These are phyloP conservation scores for Xestoiulus laeticollis DNA, from an alignment of 2,888 invertebrate genomes.

Conservation along the genomic window DNA sequence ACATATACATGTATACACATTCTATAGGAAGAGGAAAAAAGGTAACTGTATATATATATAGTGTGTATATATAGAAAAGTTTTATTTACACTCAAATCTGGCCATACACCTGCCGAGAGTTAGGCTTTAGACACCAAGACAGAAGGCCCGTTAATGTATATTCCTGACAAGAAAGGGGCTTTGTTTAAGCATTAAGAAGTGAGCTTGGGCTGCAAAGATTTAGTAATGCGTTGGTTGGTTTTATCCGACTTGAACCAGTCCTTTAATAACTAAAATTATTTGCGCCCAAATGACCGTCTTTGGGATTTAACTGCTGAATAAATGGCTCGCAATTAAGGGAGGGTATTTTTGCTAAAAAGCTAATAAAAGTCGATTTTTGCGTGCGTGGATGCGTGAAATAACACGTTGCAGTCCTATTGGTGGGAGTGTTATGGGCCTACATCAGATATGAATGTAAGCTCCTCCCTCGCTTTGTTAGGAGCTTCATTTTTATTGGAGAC, in stretches of 20 bases:
- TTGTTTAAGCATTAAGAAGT: neutral
- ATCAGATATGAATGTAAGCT: slow-evolving; percentile 7
- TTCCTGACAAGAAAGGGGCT: neutral
- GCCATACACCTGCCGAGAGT: too few species aligned
- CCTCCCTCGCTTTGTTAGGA: neutral
- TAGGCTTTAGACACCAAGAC: neutral
- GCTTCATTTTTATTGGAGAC: slow-evolving; percentile 37
- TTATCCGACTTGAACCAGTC: neutral
- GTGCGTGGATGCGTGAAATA: slow-evolving; percentile 27
- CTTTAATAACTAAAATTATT: slow-evolving; percentile 29
- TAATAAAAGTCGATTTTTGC: slow-evolving; percentile 37
- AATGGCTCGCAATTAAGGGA: slow-evolving; percentile 18
- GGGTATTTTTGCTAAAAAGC: slow-evolving; percentile 22
- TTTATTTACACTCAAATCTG: too few species aligned
- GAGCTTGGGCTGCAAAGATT: neutral
- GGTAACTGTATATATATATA: too few species aligned
- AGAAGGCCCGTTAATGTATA: neutral
- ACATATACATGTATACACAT: too few species aligned
- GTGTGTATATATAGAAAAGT: too few species aligned
- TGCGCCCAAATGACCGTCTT: slow-evolving; percentile 27
- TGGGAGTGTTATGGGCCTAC: neutral
- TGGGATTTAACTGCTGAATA: slow-evolving; percentile 33
- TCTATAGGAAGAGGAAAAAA: too few species aligned
- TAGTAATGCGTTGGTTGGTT: neutral
- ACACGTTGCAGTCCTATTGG: neutral